Evolutionary conservation across 2,888 invertebrate genomes (phyloP).

Genomic region (Euphydryas editha): DNA sequence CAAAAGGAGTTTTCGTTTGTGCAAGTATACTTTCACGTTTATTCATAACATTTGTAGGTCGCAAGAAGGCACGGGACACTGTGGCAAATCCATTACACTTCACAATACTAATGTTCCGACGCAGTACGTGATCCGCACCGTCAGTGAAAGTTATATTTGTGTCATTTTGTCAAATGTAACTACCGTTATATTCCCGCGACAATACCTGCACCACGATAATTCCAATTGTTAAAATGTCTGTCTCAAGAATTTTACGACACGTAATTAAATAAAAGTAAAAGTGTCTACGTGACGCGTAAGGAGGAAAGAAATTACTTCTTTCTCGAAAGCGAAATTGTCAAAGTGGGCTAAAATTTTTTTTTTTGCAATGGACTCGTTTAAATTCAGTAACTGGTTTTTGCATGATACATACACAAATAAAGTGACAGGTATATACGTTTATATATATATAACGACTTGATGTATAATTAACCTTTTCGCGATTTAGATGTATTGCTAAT

Average conservation of each 20-base stretch:
- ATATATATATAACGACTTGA: too few species aligned
- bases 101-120: slow-evolving; percentile 62
- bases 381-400: too few species aligned
- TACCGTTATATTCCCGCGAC: slow-evolving; percentile 50
- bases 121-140: slow-evolving; percentile 61
- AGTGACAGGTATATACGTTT: too few species aligned
- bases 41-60: slow-evolving; percentile 75
- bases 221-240: neutral
- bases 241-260: neutral
- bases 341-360: too few species aligned
- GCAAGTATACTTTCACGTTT: slow-evolving; percentile 50
- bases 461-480: too few species aligned
- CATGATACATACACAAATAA: too few species aligned
- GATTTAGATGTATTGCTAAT: too few species aligned
- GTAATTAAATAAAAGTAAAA: slow-evolving; percentile 5
- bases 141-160: slow-evolving; percentile 70
- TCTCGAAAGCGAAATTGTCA: neutral
- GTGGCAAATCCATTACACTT: slow-evolving; percentile 62
- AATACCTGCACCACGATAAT: slow-evolving; percentile 9
- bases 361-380: too few species aligned
- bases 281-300: neutral
- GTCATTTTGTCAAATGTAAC: slow-evolving; percentile 57
- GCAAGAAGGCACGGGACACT: slow-evolving; percentile 55
- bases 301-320: neutral
- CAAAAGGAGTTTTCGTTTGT: neutral